phyloP scores from a whole-genome alignment of 1,140 invertebrate species.

The Diuraphis noxia region DNA sequence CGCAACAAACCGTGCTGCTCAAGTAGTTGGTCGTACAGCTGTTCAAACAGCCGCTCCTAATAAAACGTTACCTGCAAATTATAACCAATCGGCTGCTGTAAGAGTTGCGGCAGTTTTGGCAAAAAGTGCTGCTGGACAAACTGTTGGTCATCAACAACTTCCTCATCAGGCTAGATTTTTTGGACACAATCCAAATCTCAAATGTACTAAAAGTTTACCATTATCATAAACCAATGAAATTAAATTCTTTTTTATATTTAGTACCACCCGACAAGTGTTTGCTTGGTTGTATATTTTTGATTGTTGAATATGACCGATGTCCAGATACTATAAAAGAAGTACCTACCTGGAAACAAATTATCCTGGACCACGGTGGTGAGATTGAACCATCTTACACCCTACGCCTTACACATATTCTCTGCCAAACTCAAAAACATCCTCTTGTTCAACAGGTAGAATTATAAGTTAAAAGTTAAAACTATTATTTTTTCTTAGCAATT shows the following conservation, averaged over 20 bases:
- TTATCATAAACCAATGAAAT: conserved; percentile 55
- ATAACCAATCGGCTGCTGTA: conserved; percentile 58
- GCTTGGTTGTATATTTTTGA: conserved; percentile 88
- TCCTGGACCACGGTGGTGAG: conserved; percentile 86
- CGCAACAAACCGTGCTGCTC: conserved; percentile 47
- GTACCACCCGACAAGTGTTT: conserved; percentile 86
- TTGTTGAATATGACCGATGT: conserved; percentile 74
- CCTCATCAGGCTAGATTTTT: conserved; percentile 72
- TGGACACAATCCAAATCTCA: conserved; percentile 83
- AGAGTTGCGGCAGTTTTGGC: conserved; percentile 65
- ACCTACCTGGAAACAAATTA: conserved; percentile 79
- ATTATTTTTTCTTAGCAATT: neutral
- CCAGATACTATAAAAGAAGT: conserved; percentile 65
- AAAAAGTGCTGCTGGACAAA: conserved; percentile 59
- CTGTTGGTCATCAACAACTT: conserved; percentile 57
- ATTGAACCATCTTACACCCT: conserved; percentile 81
- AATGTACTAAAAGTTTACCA: conserved; percentile 62
- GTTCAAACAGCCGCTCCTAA: conserved; percentile 19
- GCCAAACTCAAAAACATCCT: conserved; percentile 85
- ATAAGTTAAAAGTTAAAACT: neutral
- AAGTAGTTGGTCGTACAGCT: conserved; percentile 34
- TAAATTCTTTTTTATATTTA: conserved; percentile 62
- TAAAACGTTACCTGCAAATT: conserved; percentile 24
- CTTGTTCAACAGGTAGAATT: conserved; percentile 76
- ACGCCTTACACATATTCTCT: conserved; percentile 88